These are phyloP conservation scores for Crossocerus cetratus DNA, from an alignment of 2,888 invertebrate species.

Conservation along the genomic window DNA sequence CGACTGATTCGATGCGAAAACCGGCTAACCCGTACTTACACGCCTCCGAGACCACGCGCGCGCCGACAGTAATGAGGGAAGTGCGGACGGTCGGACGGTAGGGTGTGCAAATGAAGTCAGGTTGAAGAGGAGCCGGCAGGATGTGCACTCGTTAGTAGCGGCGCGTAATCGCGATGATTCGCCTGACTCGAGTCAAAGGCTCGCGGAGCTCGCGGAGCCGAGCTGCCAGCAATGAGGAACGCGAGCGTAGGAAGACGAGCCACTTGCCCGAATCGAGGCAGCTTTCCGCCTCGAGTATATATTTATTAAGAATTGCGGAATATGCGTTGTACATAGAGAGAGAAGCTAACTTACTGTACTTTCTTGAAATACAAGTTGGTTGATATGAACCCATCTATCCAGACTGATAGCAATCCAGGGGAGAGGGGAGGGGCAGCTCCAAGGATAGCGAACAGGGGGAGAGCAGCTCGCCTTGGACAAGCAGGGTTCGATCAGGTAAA, in stretches of 20 bases:
- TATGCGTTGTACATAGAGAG: neutral
- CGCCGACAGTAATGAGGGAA: neutral
- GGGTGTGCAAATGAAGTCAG: neutral
- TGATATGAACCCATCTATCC: neutral
- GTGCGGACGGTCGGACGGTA: neutral
- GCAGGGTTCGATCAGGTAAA: conserved; percentile 2
- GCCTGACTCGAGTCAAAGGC: too few relatives aligned
- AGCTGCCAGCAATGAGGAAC: neutral
- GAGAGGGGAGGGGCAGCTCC: neutral
- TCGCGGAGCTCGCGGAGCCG: neutral
- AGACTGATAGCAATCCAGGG: too few relatives aligned
- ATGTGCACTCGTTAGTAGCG: neutral
- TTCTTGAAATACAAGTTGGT: neutral
- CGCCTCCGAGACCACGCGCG: neutral
- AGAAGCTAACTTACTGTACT: neutral
- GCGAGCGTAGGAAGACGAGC: neutral
- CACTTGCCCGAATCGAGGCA: neutral
- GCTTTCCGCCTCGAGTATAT: neutral
- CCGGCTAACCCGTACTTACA: neutral
- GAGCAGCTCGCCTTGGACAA: neutral
- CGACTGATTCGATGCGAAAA: conserved; percentile 77
- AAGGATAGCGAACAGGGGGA: neutral
- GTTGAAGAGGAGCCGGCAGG: neutral
- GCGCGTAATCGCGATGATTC: neutral
- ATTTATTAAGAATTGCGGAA: neutral